Evolutionary conservation across 2,888 invertebrate species (phyloP), one percentile per base, ranked within the genome.

Genomic region (Megastigmus dorsalis): DNA sequence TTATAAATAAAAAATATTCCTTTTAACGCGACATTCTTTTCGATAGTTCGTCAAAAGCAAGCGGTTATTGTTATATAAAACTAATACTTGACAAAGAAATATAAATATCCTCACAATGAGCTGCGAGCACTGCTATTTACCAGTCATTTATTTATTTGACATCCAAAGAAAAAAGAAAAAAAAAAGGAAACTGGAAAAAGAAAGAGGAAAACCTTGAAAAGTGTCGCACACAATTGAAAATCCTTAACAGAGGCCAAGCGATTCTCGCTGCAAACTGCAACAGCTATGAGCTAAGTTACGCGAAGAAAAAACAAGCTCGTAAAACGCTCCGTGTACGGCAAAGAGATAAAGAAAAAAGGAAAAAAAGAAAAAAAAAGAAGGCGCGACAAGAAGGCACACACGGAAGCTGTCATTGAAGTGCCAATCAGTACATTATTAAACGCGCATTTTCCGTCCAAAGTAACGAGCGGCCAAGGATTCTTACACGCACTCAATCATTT

Each of bases 351-450:
- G 52, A 60, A 30, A 43, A 68, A 48, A 41, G 41, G 54, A 63
- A 52, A 45, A 52, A 43, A 48, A 2, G 41, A 41, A 41, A 28
- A 62, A 63, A 52, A 45, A 52, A 43, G 38, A 2, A 30, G 30
- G 36, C n/a, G n/a, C 33, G 41, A 69, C 59, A 23, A 52, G 60
- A 20, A 36, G 50, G 20, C 59, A 66, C 59, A 66, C 18, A 43
- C 59, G 66, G 66, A 66, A 72, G 41, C 38, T 43, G 66, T 72
- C 72, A 66, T 59, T 66, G 65, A 59, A 59, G 59, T 66, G 66
- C 52, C 72, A 66, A 72, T 72, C 65, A 43, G 41, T 66, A 36
- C 43, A 52, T 66, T 72, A 66, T 72, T 72, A 72, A 65, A 26
- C 48, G 59, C n/a, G 41, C 50, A 15, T 52, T 73, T 60, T 67